These are phyloP conservation scores for Spinibarbus caldwelli DNA, from an alignment of 2,797 vertebrate genomes.

Conservation along the genomic window DNA sequence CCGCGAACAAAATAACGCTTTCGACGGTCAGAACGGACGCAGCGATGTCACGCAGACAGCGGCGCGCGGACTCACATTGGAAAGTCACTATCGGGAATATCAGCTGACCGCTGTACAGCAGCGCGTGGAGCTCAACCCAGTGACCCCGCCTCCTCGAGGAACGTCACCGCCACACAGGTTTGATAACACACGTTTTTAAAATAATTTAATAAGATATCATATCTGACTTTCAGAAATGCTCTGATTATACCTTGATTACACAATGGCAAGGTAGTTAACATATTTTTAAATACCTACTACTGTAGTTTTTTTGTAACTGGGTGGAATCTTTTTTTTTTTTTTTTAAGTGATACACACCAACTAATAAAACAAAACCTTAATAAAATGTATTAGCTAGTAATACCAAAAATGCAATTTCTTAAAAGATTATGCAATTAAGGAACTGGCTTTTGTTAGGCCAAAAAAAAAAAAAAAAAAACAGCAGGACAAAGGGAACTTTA, in stretches of 20 bases:
- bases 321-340: too few relatives aligned
- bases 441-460: not conserved
- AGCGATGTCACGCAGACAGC: conserved; percentile 45
- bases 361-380: not conserved
- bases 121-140: not conserved
- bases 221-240: not conserved
- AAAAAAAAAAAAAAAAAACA: not conserved
- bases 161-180: not conserved
- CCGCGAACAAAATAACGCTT: conserved; percentile 15
- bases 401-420: too few relatives aligned
- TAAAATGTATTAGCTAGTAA: not conserved
- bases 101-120: conserved; percentile 51
- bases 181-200: not conserved
- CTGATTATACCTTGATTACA: not conserved
- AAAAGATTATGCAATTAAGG: not conserved
- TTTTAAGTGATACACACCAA: not conserved
- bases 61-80: conserved; percentile 39
- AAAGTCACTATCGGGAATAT: conserved; percentile 38
- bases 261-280: too few relatives aligned
- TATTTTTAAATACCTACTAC: too few relatives aligned
- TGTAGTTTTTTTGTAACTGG: too few relatives aligned
- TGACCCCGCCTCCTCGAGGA: not conserved
- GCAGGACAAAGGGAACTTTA: not conserved
- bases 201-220: not conserved
- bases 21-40: conserved; percentile 2